Percentiles rank a stretch among this genome's conserved stretches.
Evolutionary conservation across 2,888 invertebrate species (phyloP).

Genomic region (Rugalucina vietnamica): DNA sequence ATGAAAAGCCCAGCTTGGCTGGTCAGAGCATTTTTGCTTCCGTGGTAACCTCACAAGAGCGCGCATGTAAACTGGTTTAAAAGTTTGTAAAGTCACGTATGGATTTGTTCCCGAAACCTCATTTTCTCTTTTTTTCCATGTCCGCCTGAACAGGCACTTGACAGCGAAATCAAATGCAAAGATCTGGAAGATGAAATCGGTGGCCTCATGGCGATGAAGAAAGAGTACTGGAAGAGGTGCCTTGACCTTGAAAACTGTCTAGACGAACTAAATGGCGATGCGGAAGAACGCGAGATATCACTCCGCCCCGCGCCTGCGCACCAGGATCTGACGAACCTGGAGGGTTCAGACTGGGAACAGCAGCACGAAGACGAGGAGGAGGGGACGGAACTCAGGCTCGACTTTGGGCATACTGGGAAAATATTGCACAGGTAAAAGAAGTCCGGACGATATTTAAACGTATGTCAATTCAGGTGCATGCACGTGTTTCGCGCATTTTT

Average conservation of each 20-base stretch:
- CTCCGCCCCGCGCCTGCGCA: slow-evolving; percentile 51
- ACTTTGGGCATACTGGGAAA: slow-evolving; percentile 20
- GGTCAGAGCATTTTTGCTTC: too few relatives aligned
- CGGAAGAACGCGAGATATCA: slow-evolving; percentile 29
- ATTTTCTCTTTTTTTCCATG: too few relatives aligned
- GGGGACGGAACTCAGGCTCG: not conserved
- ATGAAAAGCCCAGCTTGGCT: too few relatives aligned
- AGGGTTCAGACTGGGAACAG: slow-evolving; percentile 8
- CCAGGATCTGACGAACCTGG: slow-evolving; percentile 37
- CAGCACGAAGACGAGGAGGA: not conserved
- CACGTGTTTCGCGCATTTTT: too few relatives aligned
- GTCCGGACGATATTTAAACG: too few relatives aligned
- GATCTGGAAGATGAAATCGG: slow-evolving; percentile 58
- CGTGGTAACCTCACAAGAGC: too few relatives aligned
- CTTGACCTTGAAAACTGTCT: slow-evolving; percentile 53
- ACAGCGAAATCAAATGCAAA: slow-evolving; percentile 27
- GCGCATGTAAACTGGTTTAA: too few relatives aligned
- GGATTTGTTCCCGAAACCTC: too few relatives aligned
- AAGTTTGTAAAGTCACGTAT: too few relatives aligned
- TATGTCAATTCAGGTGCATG: too few relatives aligned
- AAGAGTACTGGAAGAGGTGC: slow-evolving; percentile 50
- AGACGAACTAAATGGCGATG: slow-evolving; percentile 43
- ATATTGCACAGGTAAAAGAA: slow-evolving; percentile 42
- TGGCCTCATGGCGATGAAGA: slow-evolving; percentile 37
- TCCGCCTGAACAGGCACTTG: not conserved